These are phyloP conservation scores for Limonius californicus DNA, from an alignment of 1,140 invertebrate species.

Conservation along the genomic window DNA sequence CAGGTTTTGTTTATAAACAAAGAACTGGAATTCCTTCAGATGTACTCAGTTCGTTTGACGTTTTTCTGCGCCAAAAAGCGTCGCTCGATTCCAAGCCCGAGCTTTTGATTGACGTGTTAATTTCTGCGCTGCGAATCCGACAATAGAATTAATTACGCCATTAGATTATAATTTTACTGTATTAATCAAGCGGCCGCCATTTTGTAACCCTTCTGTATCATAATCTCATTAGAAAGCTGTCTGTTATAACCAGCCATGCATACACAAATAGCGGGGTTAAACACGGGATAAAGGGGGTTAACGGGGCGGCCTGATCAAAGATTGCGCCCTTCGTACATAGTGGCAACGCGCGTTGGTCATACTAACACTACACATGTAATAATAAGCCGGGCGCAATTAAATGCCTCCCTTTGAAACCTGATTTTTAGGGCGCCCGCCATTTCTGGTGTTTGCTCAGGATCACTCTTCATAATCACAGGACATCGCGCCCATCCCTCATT, in stretches of 20 bases:
- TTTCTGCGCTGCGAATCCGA: background rate
- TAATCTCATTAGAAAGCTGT: conserved; percentile 35
- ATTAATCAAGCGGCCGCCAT: conserved; percentile 30
- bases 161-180: conserved; percentile 20
- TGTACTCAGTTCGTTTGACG: no score
- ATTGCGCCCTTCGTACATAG: conserved; percentile 1
- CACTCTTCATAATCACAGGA: conserved; percentile 30
- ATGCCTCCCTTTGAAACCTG: conserved; percentile 32
- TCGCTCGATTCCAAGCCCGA: background rate
- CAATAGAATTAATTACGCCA: conserved; percentile 11
- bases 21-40: no score
- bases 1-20: no score
- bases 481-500: conserved; percentile 19
- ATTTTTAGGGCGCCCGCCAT: conserved; percentile 26
- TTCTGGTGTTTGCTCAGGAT: conserved; percentile 27
- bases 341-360: conserved; percentile 24
- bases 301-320: conserved; percentile 17
- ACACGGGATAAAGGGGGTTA: conserved; percentile 25
- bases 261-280: conserved; percentile 29
- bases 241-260: conserved; percentile 31
- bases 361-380: conserved; percentile 31
- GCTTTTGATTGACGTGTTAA: background rate
- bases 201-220: conserved; percentile 34
- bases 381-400: conserved; percentile 37
- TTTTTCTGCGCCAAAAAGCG: no score